Conservation (phyloP, 2,113 vertebrate genomes). For the Labeo rohita region DNA sequence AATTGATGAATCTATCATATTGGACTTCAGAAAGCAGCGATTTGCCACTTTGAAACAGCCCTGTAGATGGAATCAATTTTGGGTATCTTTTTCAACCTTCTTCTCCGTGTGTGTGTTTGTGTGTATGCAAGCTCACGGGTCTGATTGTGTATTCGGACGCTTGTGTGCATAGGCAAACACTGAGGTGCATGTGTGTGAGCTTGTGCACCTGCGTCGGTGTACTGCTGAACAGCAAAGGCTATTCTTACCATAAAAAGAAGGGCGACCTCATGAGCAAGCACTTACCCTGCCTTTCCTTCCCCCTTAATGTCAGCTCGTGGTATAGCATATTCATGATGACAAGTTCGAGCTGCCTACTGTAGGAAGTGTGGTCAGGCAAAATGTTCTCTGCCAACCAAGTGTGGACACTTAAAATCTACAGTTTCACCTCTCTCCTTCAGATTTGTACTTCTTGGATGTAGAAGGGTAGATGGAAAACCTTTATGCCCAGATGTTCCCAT, state of each 20-base stretch:
- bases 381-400: not conserved
- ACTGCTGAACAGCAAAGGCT: conserved; percentile 44
- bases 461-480: not conserved
- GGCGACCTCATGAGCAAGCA: conserved; percentile 43
- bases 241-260: conserved; percentile 32
- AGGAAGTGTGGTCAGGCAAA: conserved; percentile 5
- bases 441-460: conserved; percentile 15
- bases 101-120: not conserved
- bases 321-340: conserved; percentile 24
- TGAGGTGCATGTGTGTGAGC: conserved; percentile 3
- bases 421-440: conserved; percentile 13
- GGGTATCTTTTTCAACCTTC: not conserved
- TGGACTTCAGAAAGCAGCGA: conserved; percentile 37
- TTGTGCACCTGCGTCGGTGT: conserved; percentile 29
- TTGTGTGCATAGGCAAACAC: conserved; percentile 9
- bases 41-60: conserved; percentile 27
- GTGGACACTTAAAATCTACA: conserved; percentile 22
- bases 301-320: conserved; percentile 1
- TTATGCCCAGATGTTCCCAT: not conserved
- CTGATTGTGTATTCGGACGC: not conserved
- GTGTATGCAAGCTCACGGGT: not conserved
- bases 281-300: conserved; percentile 30
- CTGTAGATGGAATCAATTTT: conserved; percentile 18
- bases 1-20: conserved; percentile 37
- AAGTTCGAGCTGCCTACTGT: not conserved